Base-by-base conservation (phyloP, 2,797 vertebrate species). In the Avahi laniger region DNA sequence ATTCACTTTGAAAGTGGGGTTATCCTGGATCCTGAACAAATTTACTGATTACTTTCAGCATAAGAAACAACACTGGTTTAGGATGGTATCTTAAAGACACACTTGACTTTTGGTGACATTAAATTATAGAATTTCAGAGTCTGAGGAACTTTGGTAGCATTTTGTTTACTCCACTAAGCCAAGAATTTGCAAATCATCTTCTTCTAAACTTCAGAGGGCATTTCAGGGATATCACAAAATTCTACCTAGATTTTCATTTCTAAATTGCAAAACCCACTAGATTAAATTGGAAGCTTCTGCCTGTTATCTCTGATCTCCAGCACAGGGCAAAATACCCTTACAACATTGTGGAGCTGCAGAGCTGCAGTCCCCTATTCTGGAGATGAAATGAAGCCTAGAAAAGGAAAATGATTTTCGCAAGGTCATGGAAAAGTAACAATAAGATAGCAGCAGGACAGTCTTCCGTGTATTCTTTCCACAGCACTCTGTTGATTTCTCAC, bases 231-330 rank as follows among this genome's bases (percentile, higher is more conserved):
- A 79, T 43, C 73, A 63, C 4, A 50, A 67, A 72, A 65, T 13
- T 86, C 92, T 86, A 65, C 26, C 22, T 89, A n/a, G 26, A 63
- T 94, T 96, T 95, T 90, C 26, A 70, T 69, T 93, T 95, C 33
- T 63, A 91, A 79, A 35, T 82, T 96, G 33, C 9, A 85, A 96
- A 92, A n/a, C 10, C 13, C 26, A 38, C 13, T 91, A 35, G 41
- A 82, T 65, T 59, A 92, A 61, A 59, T 57, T 82, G 67, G 63
- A 97, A 57, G 7, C 12, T 72, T 92, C 20, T n/a, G 22, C 9
- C 30, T 46, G 18, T 72, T n/a, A 76, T 59, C 61, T 75, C 61
- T 35, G 30, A 12, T 93, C 38, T 90, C 15, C 3, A 57, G 76
- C 22, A 91, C 18, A 78, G 33, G 48, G 52, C 30, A 91, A 92